Evolutionary conservation across 2,797 vertebrate species (phyloP), one percentile per base, ranked within the genome.

Genomic region (Megalops cyprinoides): DNA sequence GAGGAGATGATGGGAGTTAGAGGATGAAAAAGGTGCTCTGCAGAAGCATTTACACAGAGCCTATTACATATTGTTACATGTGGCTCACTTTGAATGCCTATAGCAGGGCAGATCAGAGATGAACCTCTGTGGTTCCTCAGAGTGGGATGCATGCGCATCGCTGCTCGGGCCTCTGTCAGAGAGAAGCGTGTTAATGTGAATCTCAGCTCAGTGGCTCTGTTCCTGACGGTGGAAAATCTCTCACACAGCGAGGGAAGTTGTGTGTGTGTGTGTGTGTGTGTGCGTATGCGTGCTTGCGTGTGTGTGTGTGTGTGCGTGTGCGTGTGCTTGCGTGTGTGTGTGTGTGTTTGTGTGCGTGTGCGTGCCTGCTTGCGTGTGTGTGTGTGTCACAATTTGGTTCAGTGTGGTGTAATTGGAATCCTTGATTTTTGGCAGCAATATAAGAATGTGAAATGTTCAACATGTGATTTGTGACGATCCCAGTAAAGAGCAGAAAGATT

Each of bases 21-120:
- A 20, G n/a, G 46, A 18, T 20, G n/a, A 76, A 34, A 53, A 56
- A 1, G 20, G n/a, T 25, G 2, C 31, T 46, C 25, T 56, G 76
- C 25, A 9, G 18, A 56, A 8, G n/a, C 55, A 56, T 56, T 34
- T 77, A 58, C 8, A 9, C 46, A 5, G 51, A 37, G 23, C 42
- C 49, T 56, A 46, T 73, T 69, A 69, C 20, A 58, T 69, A 49
- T 51, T 69, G 55, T 73, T 71, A n/a, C 44, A 5, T 71, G 31
- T 15, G 65, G 44, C 48, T 28, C 10, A 4, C 34, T 58, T 74
- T 73, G 4, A 8, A 7, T 42, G 4, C 39, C 46, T 69, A 71
- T 71, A 56, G 44, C 42, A 39, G 44, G 53, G 51, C 56, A 44
- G 44, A 81, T 80, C 37, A 58, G 48, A 15, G 51, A 74, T 73